Evolutionary conservation across 2,888 invertebrate species (phyloP), one percentile per base, ranked within the genome.

Genomic region (Sinohyriopsis cumingii): DNA sequence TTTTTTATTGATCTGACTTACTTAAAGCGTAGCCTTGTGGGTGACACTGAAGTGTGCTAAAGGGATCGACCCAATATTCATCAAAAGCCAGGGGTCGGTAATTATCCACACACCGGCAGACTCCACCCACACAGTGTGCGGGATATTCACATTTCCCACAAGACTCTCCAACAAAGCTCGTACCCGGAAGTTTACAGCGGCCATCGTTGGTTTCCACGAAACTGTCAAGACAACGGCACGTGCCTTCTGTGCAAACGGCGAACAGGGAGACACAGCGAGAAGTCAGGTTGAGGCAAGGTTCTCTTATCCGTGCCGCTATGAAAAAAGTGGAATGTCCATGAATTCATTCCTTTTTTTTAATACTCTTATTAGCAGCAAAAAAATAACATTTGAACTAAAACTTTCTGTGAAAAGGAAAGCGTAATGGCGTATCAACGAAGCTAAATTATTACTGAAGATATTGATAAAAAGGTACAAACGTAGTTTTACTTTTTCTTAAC

Each of bases 31-130:
- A 73, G n/a, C 60, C 63, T n/a, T 45, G 57, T 53, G 72, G 75
- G 67, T 77, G 60, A 66, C 82, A 82, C 28, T 80, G 80, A 24
- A 77, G 59, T 15, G 73, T 70, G 24, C 71, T 75, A 28, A 74
- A 63, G 6, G 82, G 82, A 65, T 79, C 77, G 18, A 79, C 71
- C 82, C 82, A 82, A 70, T 79, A 82, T 60, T 82, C 82, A 18
- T 82, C 82, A 1, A 71, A 67, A 3, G 82, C 73, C 25, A 80
- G 55, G 19, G 74, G 68, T 53, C 82, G 70, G 68, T 70, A 79
- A 55, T 69, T 72, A 22, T 72, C 76, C 54, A 67, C 68, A 59
- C 82, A 82, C 67, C 72, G 72, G 60, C 82, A 82, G 24, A 65
- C 66, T 28, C 80, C 76, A 9, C 65, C 63, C 4, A 73, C 55